A percentile compares a stretch with the other conserved stretches of the same genome.
These are phyloP conservation scores for Mesorhabditis belari DNA, from an alignment of 2,888 invertebrate genomes.

Conservation along the genomic window DNA sequence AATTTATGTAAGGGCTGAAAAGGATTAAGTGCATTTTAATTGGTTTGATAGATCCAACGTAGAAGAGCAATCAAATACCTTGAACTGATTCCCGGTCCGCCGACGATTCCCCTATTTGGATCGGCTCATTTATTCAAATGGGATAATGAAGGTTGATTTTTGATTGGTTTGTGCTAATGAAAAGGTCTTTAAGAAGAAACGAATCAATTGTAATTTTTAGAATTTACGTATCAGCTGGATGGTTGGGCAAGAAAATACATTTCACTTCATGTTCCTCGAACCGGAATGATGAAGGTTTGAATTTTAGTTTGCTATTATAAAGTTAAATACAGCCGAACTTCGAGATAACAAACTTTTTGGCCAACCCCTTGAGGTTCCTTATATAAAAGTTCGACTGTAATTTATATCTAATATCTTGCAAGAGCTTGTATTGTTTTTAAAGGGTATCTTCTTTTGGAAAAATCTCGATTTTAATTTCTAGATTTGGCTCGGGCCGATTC, in stretches of 20 bases:
- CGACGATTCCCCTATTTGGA: neutral
- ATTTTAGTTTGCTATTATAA: neutral
- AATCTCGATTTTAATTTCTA: no score
- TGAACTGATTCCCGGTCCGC: neutral
- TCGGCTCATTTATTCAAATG: neutral
- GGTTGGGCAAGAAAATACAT: neutral
- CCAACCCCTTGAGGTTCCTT: no score
- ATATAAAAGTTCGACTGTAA: no score
- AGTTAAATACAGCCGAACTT: no score
- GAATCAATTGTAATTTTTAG: neutral
- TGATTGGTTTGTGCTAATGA: no score
- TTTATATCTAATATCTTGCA: no score
- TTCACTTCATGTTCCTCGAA: neutral
- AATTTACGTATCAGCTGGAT: neutral
- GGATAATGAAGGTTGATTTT: neutral
- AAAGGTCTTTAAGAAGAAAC: no score
- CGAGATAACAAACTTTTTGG: no score
- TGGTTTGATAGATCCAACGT: neutral
- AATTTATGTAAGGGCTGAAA: no score
- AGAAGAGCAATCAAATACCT: neutral
- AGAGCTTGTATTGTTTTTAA: no score
- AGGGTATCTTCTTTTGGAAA: no score
- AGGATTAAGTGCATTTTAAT: no score
- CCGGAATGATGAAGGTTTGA: neutral
- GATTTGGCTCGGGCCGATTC: constrained; percentile 33